A percentile compares a stretch with the other conserved stretches of the same genome.
phyloP scores from a whole-genome alignment of 2,888 invertebrate genomes.

The Rosalia funebris region DNA sequence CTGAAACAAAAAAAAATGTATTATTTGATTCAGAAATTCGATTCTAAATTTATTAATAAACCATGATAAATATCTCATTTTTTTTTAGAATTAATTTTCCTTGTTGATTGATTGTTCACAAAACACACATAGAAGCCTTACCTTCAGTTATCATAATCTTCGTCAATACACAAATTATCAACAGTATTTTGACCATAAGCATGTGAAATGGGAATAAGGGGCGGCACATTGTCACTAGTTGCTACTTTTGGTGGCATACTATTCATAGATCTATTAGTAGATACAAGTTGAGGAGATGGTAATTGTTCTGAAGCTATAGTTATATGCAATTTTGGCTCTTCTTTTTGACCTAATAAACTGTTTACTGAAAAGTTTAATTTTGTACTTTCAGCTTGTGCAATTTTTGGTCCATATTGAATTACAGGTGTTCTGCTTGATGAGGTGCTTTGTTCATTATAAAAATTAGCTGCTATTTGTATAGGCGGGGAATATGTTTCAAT shows the following conservation, averaged over 20 bases:
- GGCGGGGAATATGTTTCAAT: constrained; percentile 18
- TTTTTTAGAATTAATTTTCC: too few relatives aligned
- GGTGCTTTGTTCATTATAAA: constrained; percentile 54
- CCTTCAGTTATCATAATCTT: constrained; percentile 63
- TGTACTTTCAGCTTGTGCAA: constrained; percentile 49
- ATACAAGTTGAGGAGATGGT: constrained; percentile 49
- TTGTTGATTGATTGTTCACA: too few relatives aligned
- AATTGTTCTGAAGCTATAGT: constrained; percentile 48
- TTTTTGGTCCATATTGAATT: constrained; percentile 59
- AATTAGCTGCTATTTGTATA: constrained; percentile 47
- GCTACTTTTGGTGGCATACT: constrained; percentile 34
- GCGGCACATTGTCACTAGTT: constrained; percentile 51
- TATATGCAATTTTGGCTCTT: constrained; percentile 49
- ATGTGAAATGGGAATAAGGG: constrained; percentile 57
- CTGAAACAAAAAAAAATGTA: too few relatives aligned
- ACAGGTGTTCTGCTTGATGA: constrained; percentile 58
- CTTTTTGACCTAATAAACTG: constrained; percentile 47
- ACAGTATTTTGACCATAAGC: constrained; percentile 54
- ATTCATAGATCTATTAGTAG: constrained; percentile 43
- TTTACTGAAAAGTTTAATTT: constrained; percentile 54
- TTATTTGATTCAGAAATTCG: too few relatives aligned
- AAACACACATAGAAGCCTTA: constrained; percentile 11
- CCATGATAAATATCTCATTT: too few relatives aligned
- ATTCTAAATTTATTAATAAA: too few relatives aligned
- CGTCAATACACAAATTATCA: constrained; percentile 63